phyloP scores from a whole-genome alignment of 2,113 vertebrate species.

The Myiopsitta monachus region DNA sequence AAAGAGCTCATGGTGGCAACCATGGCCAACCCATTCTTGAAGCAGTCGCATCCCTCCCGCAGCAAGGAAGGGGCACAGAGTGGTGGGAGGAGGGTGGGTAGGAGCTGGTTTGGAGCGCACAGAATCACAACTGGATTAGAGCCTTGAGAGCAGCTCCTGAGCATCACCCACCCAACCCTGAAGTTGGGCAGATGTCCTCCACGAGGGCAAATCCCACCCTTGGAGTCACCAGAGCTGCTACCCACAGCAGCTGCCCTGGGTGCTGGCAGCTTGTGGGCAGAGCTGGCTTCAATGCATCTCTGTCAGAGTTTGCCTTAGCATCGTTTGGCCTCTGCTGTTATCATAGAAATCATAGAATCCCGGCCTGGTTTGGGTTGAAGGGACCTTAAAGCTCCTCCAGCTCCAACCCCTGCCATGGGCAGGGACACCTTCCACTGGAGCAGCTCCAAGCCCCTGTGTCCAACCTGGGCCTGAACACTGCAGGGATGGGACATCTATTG shows the following conservation, averaged over 20 bases:
- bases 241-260: background rate
- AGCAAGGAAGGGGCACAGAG: background rate
- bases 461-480: background rate
- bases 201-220: fast-evolving
- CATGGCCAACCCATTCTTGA: fast-evolving
- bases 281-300: fast-evolving
- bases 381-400: background rate
- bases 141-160: background rate
- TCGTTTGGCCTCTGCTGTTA: background rate
- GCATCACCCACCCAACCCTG: background rate
- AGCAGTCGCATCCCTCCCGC: background rate
- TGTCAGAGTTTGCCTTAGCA: background rate
- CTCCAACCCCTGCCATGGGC: background rate
- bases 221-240: background rate
- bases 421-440: background rate
- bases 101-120: background rate
- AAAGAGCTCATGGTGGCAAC: background rate
- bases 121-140: fast-evolving
- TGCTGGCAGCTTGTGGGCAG: background rate
- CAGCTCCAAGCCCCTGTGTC: background rate
- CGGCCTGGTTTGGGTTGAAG: background rate
- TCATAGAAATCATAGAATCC: background rate
- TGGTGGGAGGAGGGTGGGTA: background rate
- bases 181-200: background rate
- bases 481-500: background rate